Evolutionary conservation across 2,797 vertebrate genomes (phyloP).

Genomic region (Thaleichthys pacificus): DNA sequence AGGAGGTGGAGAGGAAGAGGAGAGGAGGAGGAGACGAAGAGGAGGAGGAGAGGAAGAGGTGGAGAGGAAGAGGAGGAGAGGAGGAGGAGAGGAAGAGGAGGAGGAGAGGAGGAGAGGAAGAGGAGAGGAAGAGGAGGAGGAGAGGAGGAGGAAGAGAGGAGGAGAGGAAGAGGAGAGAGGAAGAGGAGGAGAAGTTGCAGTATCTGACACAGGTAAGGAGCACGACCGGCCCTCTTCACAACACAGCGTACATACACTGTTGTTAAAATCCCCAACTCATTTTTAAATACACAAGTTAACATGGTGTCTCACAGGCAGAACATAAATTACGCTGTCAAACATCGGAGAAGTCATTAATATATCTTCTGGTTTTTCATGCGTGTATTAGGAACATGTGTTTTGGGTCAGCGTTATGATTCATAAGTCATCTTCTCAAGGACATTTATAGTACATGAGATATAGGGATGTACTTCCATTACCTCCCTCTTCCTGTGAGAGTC

Average conservation of each 20-base stretch:
- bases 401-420: slow-evolving; percentile 1
- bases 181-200: neutral
- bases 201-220: slow-evolving; percentile 44
- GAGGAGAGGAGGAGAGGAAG: too few species aligned
- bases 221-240: slow-evolving; percentile 10
- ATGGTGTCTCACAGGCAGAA: slow-evolving; percentile 4
- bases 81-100: too few species aligned
- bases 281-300: slow-evolving; percentile 2
- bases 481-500: neutral
- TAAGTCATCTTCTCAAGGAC: neutral
- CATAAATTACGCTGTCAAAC: neutral
- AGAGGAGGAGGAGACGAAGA: too few species aligned
- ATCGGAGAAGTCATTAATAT: slow-evolving; percentile 14
- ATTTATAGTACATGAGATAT: neutral
- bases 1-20: too few species aligned
- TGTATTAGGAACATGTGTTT: slow-evolving; percentile 25
- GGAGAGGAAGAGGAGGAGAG: too few species aligned
- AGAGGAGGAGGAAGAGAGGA: too few species aligned
- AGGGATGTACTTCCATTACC: neutral
- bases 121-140: too few species aligned
- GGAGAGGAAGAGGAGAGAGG: too few species aligned
- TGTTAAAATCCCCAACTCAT: neutral
- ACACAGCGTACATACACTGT: neutral
- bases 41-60: too few species aligned
- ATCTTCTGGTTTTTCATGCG: slow-evolving; percentile 24